Conservation (phyloP, 2,888 invertebrate genomes). For the Temnothorax unifasciatus region DNA sequence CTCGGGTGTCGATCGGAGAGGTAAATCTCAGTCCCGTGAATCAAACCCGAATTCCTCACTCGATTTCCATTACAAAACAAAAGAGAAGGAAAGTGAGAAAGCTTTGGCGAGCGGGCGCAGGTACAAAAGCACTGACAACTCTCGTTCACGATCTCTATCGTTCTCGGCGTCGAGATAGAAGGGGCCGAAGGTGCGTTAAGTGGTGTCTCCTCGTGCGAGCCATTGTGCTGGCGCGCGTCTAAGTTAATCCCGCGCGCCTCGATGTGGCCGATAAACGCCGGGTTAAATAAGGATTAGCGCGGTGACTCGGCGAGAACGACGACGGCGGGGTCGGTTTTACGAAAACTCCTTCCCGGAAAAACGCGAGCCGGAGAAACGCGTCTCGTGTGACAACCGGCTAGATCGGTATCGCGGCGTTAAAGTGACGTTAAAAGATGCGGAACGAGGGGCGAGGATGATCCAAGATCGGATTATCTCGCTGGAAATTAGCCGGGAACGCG, state of each 20-base stretch:
- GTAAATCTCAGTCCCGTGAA: background rate
- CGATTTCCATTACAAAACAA: conserved; percentile 75
- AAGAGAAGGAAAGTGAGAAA: background rate
- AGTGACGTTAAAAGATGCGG: conserved; percentile 78
- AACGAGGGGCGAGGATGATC: conserved; percentile 22
- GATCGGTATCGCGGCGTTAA: conserved; percentile 80
- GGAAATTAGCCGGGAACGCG: conserved; percentile 17
- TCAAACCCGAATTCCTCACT: conserved; percentile 64
- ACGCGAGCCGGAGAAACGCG: conserved; percentile 10
- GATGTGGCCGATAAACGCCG: conserved; percentile 80
- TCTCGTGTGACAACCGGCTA: conserved; percentile 42
- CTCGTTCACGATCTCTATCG: conserved; percentile 49
- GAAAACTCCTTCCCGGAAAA: conserved; percentile 20
- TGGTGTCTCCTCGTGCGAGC: conserved; percentile 68
- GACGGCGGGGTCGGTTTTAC: conserved; percentile 25
- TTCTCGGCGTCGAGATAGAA: conserved; percentile 66
- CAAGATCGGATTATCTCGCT: conserved; percentile 32
- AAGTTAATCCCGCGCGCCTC: conserved; percentile 80
- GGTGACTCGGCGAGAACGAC: conserved; percentile 79
- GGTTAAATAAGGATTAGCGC: conserved; percentile 83
- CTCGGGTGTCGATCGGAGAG: conserved; percentile 18
- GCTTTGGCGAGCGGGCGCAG: conserved; percentile 43
- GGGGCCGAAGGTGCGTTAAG: conserved; percentile 64
- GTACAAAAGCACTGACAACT: conserved; percentile 60
- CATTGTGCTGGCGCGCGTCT: conserved; percentile 73